These are phyloP conservation scores for Scalopus aquaticus DNA, from an alignment of 2,113 vertebrate genomes.

Conservation along the genomic window DNA sequence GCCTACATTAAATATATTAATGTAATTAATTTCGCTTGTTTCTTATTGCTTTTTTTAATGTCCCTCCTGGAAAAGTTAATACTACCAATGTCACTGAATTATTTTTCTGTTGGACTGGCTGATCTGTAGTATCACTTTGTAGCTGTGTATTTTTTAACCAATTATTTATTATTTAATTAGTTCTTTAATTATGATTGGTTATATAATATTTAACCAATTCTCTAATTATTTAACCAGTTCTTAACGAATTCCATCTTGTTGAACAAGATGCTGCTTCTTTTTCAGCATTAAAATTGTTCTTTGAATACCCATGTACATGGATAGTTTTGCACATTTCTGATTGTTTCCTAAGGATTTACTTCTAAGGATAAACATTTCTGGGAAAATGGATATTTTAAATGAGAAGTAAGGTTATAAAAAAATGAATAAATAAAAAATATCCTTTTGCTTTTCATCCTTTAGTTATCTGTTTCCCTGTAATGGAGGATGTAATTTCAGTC, in stretches of 20 bases:
- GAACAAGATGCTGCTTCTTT: not conserved
- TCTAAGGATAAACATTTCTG: not conserved
- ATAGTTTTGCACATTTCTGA: not conserved
- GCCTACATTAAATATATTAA: not conserved
- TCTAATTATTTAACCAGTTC: not conserved
- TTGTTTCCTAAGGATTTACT: not conserved
- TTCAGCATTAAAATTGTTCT: not conserved
- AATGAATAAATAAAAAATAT: constrained; percentile 15
- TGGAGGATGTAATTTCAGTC: not conserved
- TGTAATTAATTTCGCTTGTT: not conserved
- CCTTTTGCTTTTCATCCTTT: not conserved
- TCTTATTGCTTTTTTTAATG: not conserved
- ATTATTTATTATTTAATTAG: too few relatives aligned
- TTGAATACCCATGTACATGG: not conserved
- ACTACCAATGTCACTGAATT: not conserved
- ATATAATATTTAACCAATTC: too few relatives aligned
- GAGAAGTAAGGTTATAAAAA: constrained; percentile 6
- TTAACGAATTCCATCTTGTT: not conserved
- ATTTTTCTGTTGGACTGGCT: not conserved
- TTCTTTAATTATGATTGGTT: too few relatives aligned
- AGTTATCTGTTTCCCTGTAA: not conserved
- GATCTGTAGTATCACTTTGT: not conserved
- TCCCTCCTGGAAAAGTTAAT: not conserved
- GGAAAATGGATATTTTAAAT: not conserved
- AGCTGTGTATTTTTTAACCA: not conserved